Base-by-base conservation (phyloP, 64 coral and sea anemone genomes). In the Stichodactyla helianthus region DNA sequence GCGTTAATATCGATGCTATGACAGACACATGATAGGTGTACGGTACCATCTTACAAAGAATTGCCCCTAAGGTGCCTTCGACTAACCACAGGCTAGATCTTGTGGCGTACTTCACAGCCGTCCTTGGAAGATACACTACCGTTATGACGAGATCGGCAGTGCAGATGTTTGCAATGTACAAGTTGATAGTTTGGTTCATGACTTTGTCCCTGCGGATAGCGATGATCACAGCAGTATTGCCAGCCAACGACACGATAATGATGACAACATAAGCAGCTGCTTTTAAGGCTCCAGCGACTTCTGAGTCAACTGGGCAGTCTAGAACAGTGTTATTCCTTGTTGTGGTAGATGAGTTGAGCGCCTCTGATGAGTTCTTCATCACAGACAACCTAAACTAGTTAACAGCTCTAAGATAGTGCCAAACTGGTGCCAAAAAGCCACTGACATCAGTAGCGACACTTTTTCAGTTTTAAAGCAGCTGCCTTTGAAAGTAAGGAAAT, bases 121-220 rank as follows among this genome's bases (percentile, higher is more conserved):
- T 76, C 23, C 87, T 71, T 0, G 87, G 83, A 59, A 86, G 84
- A 62, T 89, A 89, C 26, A 89, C 77, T 4, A 89, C 0, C 10
- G 88, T 93, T 16, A 93, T 79, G 16, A 93, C 17, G 31, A 93
- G 61, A 27, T 93, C 92, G 0, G 87, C 79, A 7, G 8, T 6
- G 64, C 87, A 88, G 83, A 93, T 93, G 8, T 93, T 93, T 16
- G 85, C 53, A 6, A 93, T 89, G 7, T 89, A 89, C 50, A 60
- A 89, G 25, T 89, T 85, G n/a, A 89, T 93, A 5, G 92, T 64
- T 77, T 80, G 89, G 31, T 63, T 89, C 71, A 89, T 82, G 6
- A 61, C 35, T 2, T 54, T 77, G 15, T 86, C 84, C n/a, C 70
- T 50, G 12, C 23, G 50, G 1, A 89, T 87, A 35, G 52, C n/a